Percentiles rank a stretch among this genome's conserved stretches.
Evolutionary conservation across 1,140 invertebrate species (phyloP).

Genomic region (Bombus soroeensis): DNA sequence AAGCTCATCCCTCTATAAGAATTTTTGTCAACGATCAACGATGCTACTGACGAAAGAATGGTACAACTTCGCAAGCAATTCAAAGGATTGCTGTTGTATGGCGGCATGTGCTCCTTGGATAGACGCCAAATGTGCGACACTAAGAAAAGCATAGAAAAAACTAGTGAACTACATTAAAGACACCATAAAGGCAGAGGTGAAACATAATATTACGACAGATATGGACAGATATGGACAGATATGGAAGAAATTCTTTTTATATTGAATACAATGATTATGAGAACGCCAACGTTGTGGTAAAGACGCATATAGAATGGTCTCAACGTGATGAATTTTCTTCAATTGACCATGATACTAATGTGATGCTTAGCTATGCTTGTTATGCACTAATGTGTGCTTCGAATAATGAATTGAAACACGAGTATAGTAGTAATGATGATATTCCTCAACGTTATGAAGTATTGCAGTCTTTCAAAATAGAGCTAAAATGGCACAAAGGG

Average conservation of each 20-base stretch:
- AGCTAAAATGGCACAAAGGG: background rate
- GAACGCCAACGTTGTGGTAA: background rate
- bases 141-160: background rate
- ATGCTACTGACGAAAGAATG: background rate
- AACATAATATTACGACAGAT: background rate
- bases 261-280: background rate
- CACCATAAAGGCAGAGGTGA: background rate
- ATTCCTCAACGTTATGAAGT: background rate
- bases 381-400: background rate
- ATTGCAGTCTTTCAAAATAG: background rate
- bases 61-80: background rate
- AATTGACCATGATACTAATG: background rate
- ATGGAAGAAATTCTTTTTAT: background rate
- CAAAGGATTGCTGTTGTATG: background rate
- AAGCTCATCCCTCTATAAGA: too few species aligned
- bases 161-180: background rate
- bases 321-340: background rate
- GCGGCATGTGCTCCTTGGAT: background rate
- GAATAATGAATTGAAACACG: background rate
- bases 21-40: background rate
- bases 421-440: background rate
- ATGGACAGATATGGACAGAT: background rate
- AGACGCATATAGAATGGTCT: background rate
- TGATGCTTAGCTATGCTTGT: too few species aligned
- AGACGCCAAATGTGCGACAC: background rate